Evolutionary conservation across 2,888 invertebrate species (phyloP).

Genomic region (Archaeoteleia sp.): DNA sequence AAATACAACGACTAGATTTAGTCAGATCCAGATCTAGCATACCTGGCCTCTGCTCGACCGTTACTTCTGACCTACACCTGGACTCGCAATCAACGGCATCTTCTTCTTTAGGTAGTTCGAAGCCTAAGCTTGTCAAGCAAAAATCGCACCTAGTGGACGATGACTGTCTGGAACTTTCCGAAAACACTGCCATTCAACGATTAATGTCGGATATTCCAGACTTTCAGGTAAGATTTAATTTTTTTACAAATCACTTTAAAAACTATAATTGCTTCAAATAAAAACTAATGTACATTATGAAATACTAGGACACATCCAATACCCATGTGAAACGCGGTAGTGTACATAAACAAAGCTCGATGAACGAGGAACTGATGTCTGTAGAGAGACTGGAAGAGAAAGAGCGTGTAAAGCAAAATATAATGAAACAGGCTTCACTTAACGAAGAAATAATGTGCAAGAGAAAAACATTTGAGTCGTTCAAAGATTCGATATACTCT

Average conservation of each 20-base stretch:
- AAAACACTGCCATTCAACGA: constrained; percentile 79
- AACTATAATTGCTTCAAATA: too few species aligned
- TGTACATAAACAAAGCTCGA: constrained; percentile 88
- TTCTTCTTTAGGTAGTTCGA: constrained; percentile 67
- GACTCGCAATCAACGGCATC: constrained; percentile 43
- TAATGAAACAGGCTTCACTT: constrained; percentile 91
- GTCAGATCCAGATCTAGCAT: constrained; percentile 86
- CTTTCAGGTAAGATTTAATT: constrained; percentile 76
- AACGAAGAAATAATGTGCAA: constrained; percentile 90
- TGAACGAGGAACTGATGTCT: constrained; percentile 93
- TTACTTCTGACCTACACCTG: constrained; percentile 61
- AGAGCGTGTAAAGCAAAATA: constrained; percentile 86
- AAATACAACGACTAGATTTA: constrained; percentile 82
- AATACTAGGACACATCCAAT: constrained; percentile 26
- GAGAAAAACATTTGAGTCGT: constrained; percentile 81
- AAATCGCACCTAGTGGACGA: constrained; percentile 87
- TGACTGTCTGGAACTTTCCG: constrained; percentile 59
- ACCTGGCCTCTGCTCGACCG: constrained; percentile 78
- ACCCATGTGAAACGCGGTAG: constrained; percentile 74
- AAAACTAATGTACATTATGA: not conserved
- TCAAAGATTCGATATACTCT: constrained; percentile 84
- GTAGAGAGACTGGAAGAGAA: constrained; percentile 89
- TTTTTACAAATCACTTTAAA: too few species aligned
- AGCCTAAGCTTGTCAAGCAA: constrained; percentile 88
- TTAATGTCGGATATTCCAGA: constrained; percentile 76